Base-by-base conservation (phyloP, 2,797 vertebrate species). In the Sebastes aleutianus region DNA sequence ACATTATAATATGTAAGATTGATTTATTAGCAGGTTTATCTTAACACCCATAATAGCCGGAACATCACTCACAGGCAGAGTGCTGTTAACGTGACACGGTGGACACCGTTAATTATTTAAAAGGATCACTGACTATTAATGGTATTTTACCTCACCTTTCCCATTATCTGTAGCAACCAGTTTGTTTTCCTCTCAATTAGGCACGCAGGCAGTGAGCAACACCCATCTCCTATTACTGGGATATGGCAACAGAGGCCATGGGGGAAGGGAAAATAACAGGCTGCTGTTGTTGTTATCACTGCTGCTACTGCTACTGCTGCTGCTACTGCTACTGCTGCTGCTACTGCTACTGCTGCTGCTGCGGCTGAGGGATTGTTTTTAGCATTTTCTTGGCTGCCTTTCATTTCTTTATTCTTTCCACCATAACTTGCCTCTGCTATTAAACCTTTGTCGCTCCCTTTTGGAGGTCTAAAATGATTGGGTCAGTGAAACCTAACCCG, bases 121-220 rank as follows among this genome's bases (percentile, higher is more conserved):
- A 94, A 94, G 84, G 87, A 92, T 92, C 81, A 82, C 87, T 83
- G 82, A 79, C 87, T 92, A 88, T 88, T 89, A 93, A 93, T 92
- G 89, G 88, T 87, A 91, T 92, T 89, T 91, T 84, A 32, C 61
- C 78, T 94, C 91, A 90, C 91, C 92, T 94, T 91, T 91, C 76
- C 90, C 89, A 93, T 95, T 94, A 95, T 91, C 91, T 90, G 80
- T 87, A 83, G 88, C 89, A 90, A 91, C 93, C 89, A 88, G 87
- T 94, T 93, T 92, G 86, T 92, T 93, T 92, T 92, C 90, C 88
- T 90, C 90, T 94, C 91, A 93, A 95, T 93, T 94, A 95, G 83
- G 76, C 87, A 90, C 62, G 75, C 87, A 88, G 79, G 84, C 88
- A 57, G 84, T 85, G 83, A 93, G 90, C 89, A 93, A 92, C 90